A percentile compares a stretch with the other conserved stretches of the same genome.
These are phyloP conservation scores for Girardinus metallicus DNA, from an alignment of 2,797 vertebrate genomes.

Conservation along the genomic window DNA sequence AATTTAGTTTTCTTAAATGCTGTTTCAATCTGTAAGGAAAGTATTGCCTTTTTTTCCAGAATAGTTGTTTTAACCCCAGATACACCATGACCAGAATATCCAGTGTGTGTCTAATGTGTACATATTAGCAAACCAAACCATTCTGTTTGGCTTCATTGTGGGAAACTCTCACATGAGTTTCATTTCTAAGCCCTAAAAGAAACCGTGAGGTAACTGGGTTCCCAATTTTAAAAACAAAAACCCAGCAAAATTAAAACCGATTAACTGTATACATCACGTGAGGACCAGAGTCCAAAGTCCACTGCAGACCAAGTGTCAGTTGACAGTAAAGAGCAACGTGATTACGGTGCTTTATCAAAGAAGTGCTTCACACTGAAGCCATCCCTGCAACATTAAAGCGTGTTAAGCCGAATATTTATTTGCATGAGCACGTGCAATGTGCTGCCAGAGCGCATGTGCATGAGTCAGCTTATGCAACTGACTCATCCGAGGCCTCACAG, in stretches of 20 bases:
- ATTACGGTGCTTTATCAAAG: constrained; percentile 45
- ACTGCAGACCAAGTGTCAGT: constrained; percentile 10
- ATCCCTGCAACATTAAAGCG: background rate
- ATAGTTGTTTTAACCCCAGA: background rate
- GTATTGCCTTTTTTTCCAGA: background rate
- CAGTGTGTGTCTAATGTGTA: background rate
- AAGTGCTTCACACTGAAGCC: background rate
- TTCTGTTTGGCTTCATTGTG: background rate
- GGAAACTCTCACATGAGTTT: background rate
- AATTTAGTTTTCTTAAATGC: background rate
- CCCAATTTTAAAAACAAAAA: background rate
- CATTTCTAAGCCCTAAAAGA: background rate
- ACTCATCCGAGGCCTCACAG: constrained; percentile 18
- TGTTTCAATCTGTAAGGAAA: background rate
- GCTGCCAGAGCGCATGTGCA: background rate
- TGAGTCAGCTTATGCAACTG: constrained; percentile 18
- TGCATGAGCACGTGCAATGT: constrained; percentile 26
- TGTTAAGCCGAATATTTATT: constrained; percentile 33
- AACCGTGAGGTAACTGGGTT: background rate
- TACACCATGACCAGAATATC: background rate
- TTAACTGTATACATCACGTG: background rate
- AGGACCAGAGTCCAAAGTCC: constrained; percentile 44
- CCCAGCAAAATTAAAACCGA: background rate
- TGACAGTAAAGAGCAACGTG: constrained; percentile 62
- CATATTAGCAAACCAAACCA: background rate